Base-by-base conservation (phyloP, 2,888 invertebrate species). In the Hyalella azteca region DNA sequence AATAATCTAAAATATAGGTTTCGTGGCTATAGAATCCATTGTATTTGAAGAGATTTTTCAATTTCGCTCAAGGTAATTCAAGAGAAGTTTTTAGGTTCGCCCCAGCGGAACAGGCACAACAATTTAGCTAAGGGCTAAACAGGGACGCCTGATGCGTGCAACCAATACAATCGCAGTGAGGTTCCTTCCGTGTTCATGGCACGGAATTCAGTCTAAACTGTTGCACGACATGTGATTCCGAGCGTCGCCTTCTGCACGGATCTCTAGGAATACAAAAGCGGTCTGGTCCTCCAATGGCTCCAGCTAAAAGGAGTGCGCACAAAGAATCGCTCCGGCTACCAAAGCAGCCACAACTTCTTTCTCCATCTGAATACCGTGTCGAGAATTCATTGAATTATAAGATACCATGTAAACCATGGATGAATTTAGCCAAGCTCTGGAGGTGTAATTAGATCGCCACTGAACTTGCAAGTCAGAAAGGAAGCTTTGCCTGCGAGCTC, bases 381-480 rank as follows among this genome's bases (percentile, higher is more conserved):
- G 66, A 66, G 36, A 66, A 66, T 29, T 66, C 66, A 66, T 66
- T 66, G 66, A 66, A 66, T 36, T 66, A 66, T 66, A 66, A 66
- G 36, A 32, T 66, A 5, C 36, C 66, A 4, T 66, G 66, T 66
- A n/a, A 19, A 66, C 36, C 32, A 19, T 45, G 45, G 66, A 66
- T 15, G 66, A 66, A 36, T 66, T 36, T 45, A 45, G 45, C 15
- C 11, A 11, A 9, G 45, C 15, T 15, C 45, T 45, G 45, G 11
- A 45, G 11, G 15, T 11, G 9, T 29, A 66, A n/a, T 66, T 11
- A 66, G 66, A 66, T 9, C 39, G 19, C 3, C 39, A 9, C 66
- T 36, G 11, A 36, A 19, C 36, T 66, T 66, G 66, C 66, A 66
- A 66, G 66, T 66, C 66, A 66, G 9, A 45, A 15, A 45, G 15